phyloP scores from a whole-genome alignment of 2,113 vertebrate genomes.

The Alethe diademata region DNA sequence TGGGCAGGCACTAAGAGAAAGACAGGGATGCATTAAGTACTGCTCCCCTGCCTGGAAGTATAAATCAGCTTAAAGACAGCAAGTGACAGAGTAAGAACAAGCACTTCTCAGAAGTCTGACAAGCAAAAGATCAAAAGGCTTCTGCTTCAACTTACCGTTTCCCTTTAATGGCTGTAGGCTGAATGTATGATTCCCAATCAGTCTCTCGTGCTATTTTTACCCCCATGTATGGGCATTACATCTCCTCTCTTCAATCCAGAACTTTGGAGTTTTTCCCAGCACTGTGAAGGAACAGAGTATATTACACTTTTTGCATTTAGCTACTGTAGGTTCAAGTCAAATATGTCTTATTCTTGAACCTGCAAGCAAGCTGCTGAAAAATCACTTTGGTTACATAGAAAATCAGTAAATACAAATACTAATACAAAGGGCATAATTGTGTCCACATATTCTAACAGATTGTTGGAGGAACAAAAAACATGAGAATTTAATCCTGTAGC shows the following conservation, averaged over 20 bases:
- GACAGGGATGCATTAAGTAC: neutral
- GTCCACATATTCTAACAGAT: neutral
- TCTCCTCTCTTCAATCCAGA: neutral
- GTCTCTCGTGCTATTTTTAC: constrained; percentile 9
- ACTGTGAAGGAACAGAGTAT: neutral
- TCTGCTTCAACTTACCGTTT: constrained; percentile 2
- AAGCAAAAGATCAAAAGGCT: constrained; percentile 1
- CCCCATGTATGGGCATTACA: constrained; percentile 39
- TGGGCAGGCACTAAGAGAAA: neutral
- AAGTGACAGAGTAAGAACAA: neutral
- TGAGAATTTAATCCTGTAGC: neutral
- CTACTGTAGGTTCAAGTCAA: constrained; percentile 5
- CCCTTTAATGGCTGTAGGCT: constrained; percentile 44
- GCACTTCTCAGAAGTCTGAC: neutral
- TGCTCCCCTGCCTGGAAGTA: neutral
- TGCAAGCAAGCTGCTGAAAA: neutral
- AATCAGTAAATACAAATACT: neutral
- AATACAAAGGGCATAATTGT: neutral
- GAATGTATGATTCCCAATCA: neutral
- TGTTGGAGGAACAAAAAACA: neutral
- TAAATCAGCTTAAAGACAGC: neutral
- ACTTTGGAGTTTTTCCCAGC: constrained; percentile 47
- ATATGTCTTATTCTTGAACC: neutral
- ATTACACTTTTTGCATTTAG: constrained; percentile 7
- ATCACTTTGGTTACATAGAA: neutral